A percentile compares a stretch with the other conserved stretches of the same genome.
Evolutionary conservation across 1,140 invertebrate genomes (phyloP).

Genomic region (Thaumetopoea pityocampa): DNA sequence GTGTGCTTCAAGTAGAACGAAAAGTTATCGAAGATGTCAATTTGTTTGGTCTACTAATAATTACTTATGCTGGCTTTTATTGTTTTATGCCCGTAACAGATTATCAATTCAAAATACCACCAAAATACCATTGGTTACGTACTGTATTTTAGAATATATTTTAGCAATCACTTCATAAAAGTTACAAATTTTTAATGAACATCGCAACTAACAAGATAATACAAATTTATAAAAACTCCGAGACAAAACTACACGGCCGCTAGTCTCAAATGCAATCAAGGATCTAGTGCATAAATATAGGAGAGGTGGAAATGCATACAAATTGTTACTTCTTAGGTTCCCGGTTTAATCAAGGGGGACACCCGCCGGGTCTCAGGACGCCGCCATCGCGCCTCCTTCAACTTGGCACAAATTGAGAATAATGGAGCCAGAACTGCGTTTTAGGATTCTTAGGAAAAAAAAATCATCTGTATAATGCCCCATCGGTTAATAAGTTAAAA

Average conservation of each 20-base stretch:
- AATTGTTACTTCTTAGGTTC: constrained; percentile 66
- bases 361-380: constrained; percentile 55
- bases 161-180: too few species aligned
- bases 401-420: constrained; percentile 70
- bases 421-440: constrained; percentile 55
- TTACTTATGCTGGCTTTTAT: too few species aligned
- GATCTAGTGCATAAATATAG: constrained; percentile 26
- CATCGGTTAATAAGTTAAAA: not conserved
- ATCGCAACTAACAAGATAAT: constrained; percentile 19
- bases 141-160: too few species aligned
- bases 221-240: constrained; percentile 22
- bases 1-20: too few species aligned
- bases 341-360: constrained; percentile 71
- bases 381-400: constrained; percentile 41
- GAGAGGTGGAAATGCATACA: constrained; percentile 45
- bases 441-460: constrained; percentile 43
- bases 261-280: constrained; percentile 38
- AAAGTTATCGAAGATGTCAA: too few species aligned
- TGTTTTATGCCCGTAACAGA: too few species aligned
- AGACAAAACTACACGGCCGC: constrained; percentile 8
- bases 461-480: constrained; percentile 29
- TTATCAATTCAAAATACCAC: too few species aligned
- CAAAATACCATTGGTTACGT: too few species aligned
- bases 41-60: too few species aligned
- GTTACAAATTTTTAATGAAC: too few species aligned